A percentile compares a stretch with the other conserved stretches of the same genome.
Evolutionary conservation across 2,888 invertebrate genomes (phyloP).

Genomic region (Eupeodes luniger): DNA sequence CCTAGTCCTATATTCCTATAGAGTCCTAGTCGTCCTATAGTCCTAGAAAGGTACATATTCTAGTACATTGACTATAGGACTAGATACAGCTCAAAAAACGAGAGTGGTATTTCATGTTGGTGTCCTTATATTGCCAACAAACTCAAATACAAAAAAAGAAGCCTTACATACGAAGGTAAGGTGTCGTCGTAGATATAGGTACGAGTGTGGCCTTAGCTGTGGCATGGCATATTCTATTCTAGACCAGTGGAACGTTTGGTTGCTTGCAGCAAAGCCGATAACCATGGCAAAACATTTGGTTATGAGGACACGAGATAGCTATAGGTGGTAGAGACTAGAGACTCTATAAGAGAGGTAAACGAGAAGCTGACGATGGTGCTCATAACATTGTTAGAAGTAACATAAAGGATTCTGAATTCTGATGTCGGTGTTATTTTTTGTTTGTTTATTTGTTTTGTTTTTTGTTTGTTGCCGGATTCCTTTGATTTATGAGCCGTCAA

Average conservation of each 20-base stretch:
- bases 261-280: conserved; percentile 66
- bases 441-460: background rate
- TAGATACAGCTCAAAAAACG: background rate
- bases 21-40: background rate
- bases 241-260: conserved; percentile 43
- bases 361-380: background rate
- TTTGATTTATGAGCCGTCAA: conserved; percentile 74
- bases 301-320: conserved; percentile 44
- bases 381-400: conserved; percentile 49
- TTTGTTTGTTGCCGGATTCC: conserved; percentile 35
- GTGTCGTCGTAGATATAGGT: conserved; percentile 2
- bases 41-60: too few relatives aligned
- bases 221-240: conserved; percentile 39
- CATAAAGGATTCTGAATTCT: conserved; percentile 50
- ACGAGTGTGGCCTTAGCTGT: background rate
- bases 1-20: background rate
- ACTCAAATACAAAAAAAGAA: background rate
- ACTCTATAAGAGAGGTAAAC: background rate
- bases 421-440: background rate
- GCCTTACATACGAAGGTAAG: conserved; percentile 42
- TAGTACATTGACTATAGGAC: background rate
- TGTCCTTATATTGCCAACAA: conserved; percentile 30
- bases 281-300: conserved; percentile 67
- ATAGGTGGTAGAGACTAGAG: background rate
- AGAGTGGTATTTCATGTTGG: conserved; percentile 11